Base-by-base conservation (phyloP, 2,888 invertebrate species). In the Drosophila picticornis region DNA sequence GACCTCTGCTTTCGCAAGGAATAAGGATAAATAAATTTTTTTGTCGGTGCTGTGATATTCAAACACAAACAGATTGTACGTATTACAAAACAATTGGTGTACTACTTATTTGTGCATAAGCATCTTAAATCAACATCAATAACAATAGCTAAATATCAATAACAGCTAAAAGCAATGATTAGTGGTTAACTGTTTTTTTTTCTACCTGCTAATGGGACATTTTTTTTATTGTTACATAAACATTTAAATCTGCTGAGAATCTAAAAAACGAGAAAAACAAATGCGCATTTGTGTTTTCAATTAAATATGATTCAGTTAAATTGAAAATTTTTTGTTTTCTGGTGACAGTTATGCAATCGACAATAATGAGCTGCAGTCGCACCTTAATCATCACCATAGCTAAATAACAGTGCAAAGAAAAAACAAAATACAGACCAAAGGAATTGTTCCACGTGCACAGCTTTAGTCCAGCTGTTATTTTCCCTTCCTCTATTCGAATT, bases 31-130 rank as follows among this genome's bases (percentile, higher is more conserved):
- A 71, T 79, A 64, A 75, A 85, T 83, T 87, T 89, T 91, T 92
- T 90, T 46, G 25, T 46, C 80, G 82, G 84, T 89, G 89, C 92
- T 92, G 92, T 92, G 93, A 92, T 92, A 92, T 90, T 84, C 77
- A 83, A 78, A 80, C 78, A 78, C 83, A 89, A 80, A 87, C 82
- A 90, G 88, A 90, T 89, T 84, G 92, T 92, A 92, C 86, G 92
- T 92, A 88, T 79, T 77, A 48, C 29, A 69, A 69, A 67, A 69
- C 53, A 63, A 68, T 56, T 74, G 31, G 40, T 57, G 60, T 67
- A 60, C 22, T 25, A 32, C 25, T 46, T 25, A 46, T n/a, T 11
- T 53, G 58, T 73, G 77, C 58, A 65, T 67, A 55, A 67, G 43
- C 2, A 51, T 71, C 69, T 58, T 29, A 43, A 68, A 68, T 53